Base-by-base conservation (phyloP, 2,113 vertebrate genomes). In the Zonotrichia leucophrys region DNA sequence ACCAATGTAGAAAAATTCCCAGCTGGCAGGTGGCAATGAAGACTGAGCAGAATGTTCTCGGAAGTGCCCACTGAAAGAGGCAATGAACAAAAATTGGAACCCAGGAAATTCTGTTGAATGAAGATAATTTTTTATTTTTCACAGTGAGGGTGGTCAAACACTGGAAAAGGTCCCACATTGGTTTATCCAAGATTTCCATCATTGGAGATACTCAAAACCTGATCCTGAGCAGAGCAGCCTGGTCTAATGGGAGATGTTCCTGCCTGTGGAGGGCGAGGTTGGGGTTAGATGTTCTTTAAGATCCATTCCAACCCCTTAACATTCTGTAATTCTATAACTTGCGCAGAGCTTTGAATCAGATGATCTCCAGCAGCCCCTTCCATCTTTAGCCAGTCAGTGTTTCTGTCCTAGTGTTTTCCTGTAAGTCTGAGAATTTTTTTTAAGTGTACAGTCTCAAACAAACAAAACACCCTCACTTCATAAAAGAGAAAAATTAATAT, bases 301-400 rank as follows among this genome's bases (percentile, higher is more conserved):
- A 23, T 52, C 19, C 15, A 21, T 67, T 67, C 37, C 46, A 52
- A 24, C 11, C 4, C 19, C 15, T 39, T 52, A 52, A 14, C 12
- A 39, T 52, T 59, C 46, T 67, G 4, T 77, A 46, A 58, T 47
- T 46, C 33, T 53, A 1, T 62, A 11, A 73, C 74, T 90, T 75
- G 21, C 41, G 47, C 0, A 0, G n/a, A 3, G 7, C 2, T 21
- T 63, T 74, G n/a, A 33, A 58, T 41, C 52, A 37, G 16, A 27
- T 73, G 8, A 47, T 68, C 20, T 73, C 30, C 21, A 58, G 30
- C 73, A 86, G 8, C 15, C 6, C 2, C 18, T 59, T 53, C 23
- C 7, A 37, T 35, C 20, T 56, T 62, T 42, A 52, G 15, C 11
- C 2, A 1, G 39, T 52, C 20, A 16, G 12, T 52, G 21, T 46